Conservation (phyloP, 2,797 vertebrate genomes). For the Lagorchestes hirsutus region DNA sequence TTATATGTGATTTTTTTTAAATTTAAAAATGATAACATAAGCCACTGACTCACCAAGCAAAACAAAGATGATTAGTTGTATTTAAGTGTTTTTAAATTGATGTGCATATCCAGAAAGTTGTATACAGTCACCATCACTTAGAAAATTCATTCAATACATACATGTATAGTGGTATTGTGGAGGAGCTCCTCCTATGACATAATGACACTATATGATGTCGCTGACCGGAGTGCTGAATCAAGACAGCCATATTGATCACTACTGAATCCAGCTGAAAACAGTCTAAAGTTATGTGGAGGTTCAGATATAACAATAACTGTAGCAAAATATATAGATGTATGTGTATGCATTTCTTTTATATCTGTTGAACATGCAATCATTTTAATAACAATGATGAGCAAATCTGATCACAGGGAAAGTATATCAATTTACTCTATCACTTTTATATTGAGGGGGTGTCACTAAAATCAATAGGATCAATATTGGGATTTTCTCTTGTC, state of each 20-base stretch:
- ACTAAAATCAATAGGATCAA: conserved; percentile 45
- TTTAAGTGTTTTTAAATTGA: conserved; percentile 11
- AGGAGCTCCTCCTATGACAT: conserved; percentile 61
- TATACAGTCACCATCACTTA: conserved; percentile 34
- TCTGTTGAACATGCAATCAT: conserved; percentile 1
- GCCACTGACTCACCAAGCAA: conserved; percentile 25
- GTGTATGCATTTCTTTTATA: conserved; percentile 36
- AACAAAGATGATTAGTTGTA: conserved; percentile 42
- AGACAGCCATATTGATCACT: conserved; percentile 83
- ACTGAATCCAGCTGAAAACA: conserved; percentile 72
- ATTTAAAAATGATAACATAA: conserved; percentile 34
- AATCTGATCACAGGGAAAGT: conserved; percentile 29
- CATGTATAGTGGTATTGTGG: conserved; percentile 30
- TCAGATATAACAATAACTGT: conserved; percentile 47
- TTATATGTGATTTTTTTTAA: conserved; percentile 38
- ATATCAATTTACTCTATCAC: not conserved
- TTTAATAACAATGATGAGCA: conserved; percentile 47
- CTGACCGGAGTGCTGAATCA: conserved; percentile 89
- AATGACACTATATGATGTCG: conserved; percentile 76
- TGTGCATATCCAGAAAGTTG: conserved; percentile 32
- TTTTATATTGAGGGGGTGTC: conserved; percentile 47
- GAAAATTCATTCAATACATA: conserved; percentile 29
- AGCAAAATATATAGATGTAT: not conserved
- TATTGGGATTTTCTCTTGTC: conserved; percentile 12
- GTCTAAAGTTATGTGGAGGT: conserved; percentile 62